phyloP scores from a whole-genome alignment of 2,888 invertebrate genomes.

The Charanyca ferruginea region DNA sequence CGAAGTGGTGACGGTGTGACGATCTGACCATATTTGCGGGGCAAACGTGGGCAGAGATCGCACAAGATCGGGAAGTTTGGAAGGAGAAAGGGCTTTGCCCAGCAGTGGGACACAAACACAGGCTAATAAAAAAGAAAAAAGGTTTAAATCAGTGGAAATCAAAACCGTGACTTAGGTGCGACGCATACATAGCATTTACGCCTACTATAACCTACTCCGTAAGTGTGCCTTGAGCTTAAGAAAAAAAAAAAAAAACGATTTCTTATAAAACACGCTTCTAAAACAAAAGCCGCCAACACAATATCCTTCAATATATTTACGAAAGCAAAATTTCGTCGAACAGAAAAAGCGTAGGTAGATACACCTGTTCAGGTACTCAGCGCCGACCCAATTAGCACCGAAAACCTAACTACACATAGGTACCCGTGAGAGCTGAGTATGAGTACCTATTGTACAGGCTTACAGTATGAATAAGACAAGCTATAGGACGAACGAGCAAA shows the following conservation, averaged over 20 bases:
- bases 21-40: too few relatives aligned
- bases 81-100: too few relatives aligned
- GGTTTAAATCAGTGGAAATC: too few relatives aligned
- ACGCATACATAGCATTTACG: too few relatives aligned
- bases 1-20: too few relatives aligned
- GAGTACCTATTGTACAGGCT: neutral
- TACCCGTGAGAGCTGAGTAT: constrained; percentile 10
- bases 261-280: neutral
- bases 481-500: too few relatives aligned
- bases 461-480: constrained; percentile 5
- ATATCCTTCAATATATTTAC: neutral
- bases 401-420: constrained; percentile 25
- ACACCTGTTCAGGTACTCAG: constrained; percentile 28
- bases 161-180: neutral
- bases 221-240: too few relatives aligned
- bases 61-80: too few relatives aligned
- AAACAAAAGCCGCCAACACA: constrained; percentile 20
- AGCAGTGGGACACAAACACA: too few relatives aligned
- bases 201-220: too few relatives aligned
- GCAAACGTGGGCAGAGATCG: too few relatives aligned
- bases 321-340: constrained; percentile 26
- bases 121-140: too few relatives aligned
- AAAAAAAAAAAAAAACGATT: neutral
- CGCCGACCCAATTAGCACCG: constrained; percentile 53
- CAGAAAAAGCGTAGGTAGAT: constrained; percentile 34